Evolutionary conservation across 2,797 vertebrate species (phyloP), one percentile per base, ranked within the genome.

Genomic region (Phylloscopus collybita): DNA sequence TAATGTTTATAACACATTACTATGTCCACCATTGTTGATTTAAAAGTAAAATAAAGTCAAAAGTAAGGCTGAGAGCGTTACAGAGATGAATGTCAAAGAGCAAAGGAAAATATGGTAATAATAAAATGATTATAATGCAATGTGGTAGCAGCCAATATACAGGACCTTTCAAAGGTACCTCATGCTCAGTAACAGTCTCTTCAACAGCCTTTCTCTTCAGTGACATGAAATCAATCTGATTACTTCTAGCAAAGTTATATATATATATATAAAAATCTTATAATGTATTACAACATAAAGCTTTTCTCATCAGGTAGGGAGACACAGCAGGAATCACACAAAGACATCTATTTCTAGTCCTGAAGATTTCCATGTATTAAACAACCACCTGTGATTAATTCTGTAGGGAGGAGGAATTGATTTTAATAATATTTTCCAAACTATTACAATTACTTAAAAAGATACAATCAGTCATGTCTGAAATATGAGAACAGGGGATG

Each of bases 341-440:
- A 83, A 91, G 75, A 65, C 76, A 93, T 61, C 67, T 95, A 45
- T 85, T 92, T 87, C 91, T 80, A 70, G 25, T 91, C 79, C 34
- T 86, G 50, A 91, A 83, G 38, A 15, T 87, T 88, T 88, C 36
- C 5, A 3, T 50, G 27, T 81, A 64, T 94, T 74, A 92, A 93
- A 94, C 19, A 85, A 74, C 56, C 70, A 62, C 17, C 72, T 86
- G 50, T 69, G 57, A 70, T 72, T 88, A 75, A 90, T 61, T 88
- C 71, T 85, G 78, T 54, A 85, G n/a, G 56, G 78, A 86, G 82
- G 64, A 91, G 54, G 72, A 92, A 93, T 38, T 88, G 19, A 95
- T 93, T 95, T 93, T 81, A 93, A 90, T 86, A 93, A 34, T 84
- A 81, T 93, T 95, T 94, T 80, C 57, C 34, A 75, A 85, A 82